A percentile compares a stretch with the other conserved stretches of the same genome.
phyloP scores from a whole-genome alignment of 2,113 vertebrate genomes.

The Oryctolagus cuniculus region mOryCun1.1 NC_091453.1:101154001-101154500 shows the following conservation, averaged over 20 bases:
- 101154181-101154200: slow-evolving; percentile 31
- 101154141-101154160: slow-evolving; percentile 37
- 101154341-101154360: not conserved
- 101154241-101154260: not conserved
- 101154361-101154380: slow-evolving; percentile 24
- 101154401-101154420: not conserved
- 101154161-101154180: slow-evolving; percentile 25
- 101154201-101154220: not conserved
- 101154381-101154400: not conserved
- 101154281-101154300: not conserved
- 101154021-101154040: slow-evolving; percentile 55
- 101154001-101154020: slow-evolving; percentile 73
- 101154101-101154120: slow-evolving; percentile 45
- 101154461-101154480: not conserved
- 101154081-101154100: slow-evolving; percentile 39
- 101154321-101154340: slow-evolving; percentile 50
- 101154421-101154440: slow-evolving; percentile 44
- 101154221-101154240: not conserved
- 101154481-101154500: slow-evolving; percentile 26
- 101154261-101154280: not conserved
- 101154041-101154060: slow-evolving; percentile 70
- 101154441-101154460: not conserved
- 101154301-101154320: slow-evolving; percentile 44
- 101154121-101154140: slow-evolving; percentile 58
- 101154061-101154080: slow-evolving; percentile 57